phyloP scores from a whole-genome alignment of 2,888 invertebrate genomes.

The Drosophila testacea region DNA sequence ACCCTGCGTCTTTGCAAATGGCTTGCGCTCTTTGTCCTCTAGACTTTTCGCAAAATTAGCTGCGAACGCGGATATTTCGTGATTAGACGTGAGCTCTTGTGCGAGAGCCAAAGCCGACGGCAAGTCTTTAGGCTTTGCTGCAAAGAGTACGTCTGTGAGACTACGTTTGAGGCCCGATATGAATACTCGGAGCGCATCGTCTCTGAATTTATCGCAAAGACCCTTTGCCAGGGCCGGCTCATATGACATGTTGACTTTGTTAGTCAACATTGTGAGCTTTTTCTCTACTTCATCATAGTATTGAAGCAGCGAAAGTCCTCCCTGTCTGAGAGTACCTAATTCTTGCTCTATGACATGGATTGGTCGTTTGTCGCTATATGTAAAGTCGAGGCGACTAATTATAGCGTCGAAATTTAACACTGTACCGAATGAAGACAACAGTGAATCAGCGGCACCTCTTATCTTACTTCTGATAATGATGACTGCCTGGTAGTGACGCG shows the following conservation, averaged over 20 bases:
- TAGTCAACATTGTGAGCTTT: no score
- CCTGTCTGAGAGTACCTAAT: no score
- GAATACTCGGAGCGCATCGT: conserved; percentile 3
- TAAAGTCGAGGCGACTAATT: neutral
- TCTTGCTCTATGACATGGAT: neutral
- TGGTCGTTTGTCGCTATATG: neutral
- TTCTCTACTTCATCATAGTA: no score
- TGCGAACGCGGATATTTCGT: no score
- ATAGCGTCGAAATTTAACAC: neutral
- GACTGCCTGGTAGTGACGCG: neutral
- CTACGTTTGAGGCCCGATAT: conserved; percentile 5
- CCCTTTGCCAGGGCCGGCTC: neutral
- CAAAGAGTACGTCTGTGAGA: conserved; percentile 2
- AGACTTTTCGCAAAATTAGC: no score
- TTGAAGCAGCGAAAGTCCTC: no score
- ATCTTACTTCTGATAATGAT: neutral
- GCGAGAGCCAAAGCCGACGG: conserved; percentile 3
- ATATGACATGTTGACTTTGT: neutral
- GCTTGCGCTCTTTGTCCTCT: neutral
- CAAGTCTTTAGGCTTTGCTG: neutral
- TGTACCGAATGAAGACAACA: neutral
- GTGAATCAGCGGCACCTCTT: neutral
- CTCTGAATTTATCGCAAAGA: neutral
- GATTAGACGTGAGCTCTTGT: neutral
- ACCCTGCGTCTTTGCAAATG: neutral